A percentile compares a stretch with the other conserved stretches of the same genome.
phyloP scores from a whole-genome alignment of 2,888 invertebrate species.

The Orchesella flavescens region DNA sequence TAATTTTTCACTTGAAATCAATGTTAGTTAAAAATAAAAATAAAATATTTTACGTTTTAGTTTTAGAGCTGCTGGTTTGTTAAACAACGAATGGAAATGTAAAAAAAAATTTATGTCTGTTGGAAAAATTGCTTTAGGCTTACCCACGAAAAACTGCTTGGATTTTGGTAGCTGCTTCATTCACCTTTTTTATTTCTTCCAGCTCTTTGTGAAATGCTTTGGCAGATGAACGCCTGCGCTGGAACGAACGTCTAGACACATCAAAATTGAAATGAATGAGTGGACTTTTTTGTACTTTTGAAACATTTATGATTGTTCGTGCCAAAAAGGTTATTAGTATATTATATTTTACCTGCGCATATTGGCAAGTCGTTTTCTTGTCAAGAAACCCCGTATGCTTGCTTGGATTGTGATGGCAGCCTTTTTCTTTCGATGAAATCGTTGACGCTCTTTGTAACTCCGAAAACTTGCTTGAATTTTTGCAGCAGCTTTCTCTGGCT shows the following conservation, averaged over 20 bases:
- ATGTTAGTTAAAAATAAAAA: slow-evolving; percentile 12
- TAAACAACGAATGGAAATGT: neutral
- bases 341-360: slow-evolving; percentile 51
- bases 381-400: slow-evolving; percentile 68
- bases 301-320: neutral
- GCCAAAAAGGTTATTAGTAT: neutral
- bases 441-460: slow-evolving; percentile 61
- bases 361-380: slow-evolving; percentile 67
- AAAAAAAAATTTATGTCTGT: neutral
- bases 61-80: too few relatives aligned
- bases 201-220: slow-evolving; percentile 56
- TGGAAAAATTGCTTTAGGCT: neutral
- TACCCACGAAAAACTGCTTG: slow-evolving; percentile 70
- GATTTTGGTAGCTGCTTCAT: slow-evolving; percentile 68
- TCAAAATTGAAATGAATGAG: neutral
- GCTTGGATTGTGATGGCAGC: slow-evolving; percentile 66
- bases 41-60: slow-evolving; percentile 3
- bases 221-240: slow-evolving; percentile 65
- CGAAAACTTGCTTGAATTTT: slow-evolving; percentile 69
- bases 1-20: neutral
- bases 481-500: slow-evolving; percentile 61
- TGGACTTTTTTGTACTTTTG: neutral
- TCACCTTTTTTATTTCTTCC: slow-evolving; percentile 57
- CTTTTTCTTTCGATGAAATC: slow-evolving; percentile 58
- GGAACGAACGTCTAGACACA: slow-evolving; percentile 50